Conservation (phyloP, 2,888 invertebrate genomes). For the Luperina testacea region DNA sequence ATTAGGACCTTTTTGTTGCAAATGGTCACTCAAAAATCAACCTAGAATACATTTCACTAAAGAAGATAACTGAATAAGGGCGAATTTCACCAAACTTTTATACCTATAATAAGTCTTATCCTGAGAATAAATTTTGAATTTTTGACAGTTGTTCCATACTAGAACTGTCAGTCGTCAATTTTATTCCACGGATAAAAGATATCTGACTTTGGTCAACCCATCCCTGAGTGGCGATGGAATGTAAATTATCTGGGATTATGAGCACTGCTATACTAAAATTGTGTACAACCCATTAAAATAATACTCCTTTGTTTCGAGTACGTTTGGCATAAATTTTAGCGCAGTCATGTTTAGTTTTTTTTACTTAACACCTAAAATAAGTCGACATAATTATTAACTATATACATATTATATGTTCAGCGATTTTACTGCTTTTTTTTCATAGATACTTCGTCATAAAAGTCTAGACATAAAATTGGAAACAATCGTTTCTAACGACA, state of each 20-base stretch:
- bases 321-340: slow-evolving; percentile 56
- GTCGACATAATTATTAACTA: slow-evolving; percentile 53
- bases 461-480: slow-evolving; percentile 53
- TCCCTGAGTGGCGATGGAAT: too few relatives aligned
- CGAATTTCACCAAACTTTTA: not conserved
- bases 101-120: not conserved
- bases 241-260: not conserved
- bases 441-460: slow-evolving; percentile 35
- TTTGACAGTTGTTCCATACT: not conserved
- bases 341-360: slow-evolving; percentile 61
- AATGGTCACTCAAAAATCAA: not conserved
- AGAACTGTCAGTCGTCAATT: not conserved
- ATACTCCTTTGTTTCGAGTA: slow-evolving; percentile 49
- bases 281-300: slow-evolving; percentile 5
- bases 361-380: slow-evolving; percentile 56
- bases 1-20: too few relatives aligned
- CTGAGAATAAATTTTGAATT: too few relatives aligned
- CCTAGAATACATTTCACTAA: not conserved
- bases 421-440: slow-evolving; percentile 31
- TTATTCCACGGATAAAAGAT: not conserved
- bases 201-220: not conserved
- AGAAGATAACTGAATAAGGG: not conserved
- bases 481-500: slow-evolving; percentile 62
- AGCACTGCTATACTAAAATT: not conserved
- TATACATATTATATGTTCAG: slow-evolving; percentile 47